Evolutionary conservation across 2,888 invertebrate species (phyloP), one percentile per base, ranked within the genome.

Genomic region (Brachyptera putata): DNA sequence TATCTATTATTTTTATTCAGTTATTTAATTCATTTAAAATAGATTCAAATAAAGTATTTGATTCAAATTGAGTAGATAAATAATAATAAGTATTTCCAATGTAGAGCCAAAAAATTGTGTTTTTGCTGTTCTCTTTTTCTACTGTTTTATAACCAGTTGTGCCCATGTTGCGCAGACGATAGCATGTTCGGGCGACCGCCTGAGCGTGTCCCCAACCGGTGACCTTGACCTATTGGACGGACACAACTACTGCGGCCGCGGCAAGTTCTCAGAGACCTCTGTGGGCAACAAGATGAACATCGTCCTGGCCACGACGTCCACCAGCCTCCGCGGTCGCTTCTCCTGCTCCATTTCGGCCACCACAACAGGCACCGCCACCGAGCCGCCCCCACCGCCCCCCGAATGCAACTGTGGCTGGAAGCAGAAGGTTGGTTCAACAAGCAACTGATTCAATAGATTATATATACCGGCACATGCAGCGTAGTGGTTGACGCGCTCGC

Each of bases 341-440:
- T 34, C 21, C 13, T 53, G 53, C 21, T 36, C 53, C 36, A 22
- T 53, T 30, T 14, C 2, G 11, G 43, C 43, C 18, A 11, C 43
- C 16, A 37, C 37, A 37, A 37, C 37, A 9, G 13, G 3, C 9
- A 41, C 11, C 13, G 41, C 41, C 21, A 37, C 1, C 41, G 21
- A 22, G 11, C 63, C 65, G 1, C 55, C 68, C 1, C 64, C 56
- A 13, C 14, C 62, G 1, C 61, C 26, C 16, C 68, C 22, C 5
- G n/a, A n/a, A n/a, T 84, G 84, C 68, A 73, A 70, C 55, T 84
- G 85, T 67, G 85, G 85, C 3, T 76, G 78, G 70, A 80, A 34
- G 21, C 25, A 37, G 43, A 22, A 48, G 41, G 56, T 56, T 37
- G 14, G 39, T 25, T n/a, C n/a, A n/a, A n/a, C n/a, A n/a, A n/a